phyloP scores from a whole-genome alignment of 1,140 invertebrate genomes.

The Pantala flavescens region DNA sequence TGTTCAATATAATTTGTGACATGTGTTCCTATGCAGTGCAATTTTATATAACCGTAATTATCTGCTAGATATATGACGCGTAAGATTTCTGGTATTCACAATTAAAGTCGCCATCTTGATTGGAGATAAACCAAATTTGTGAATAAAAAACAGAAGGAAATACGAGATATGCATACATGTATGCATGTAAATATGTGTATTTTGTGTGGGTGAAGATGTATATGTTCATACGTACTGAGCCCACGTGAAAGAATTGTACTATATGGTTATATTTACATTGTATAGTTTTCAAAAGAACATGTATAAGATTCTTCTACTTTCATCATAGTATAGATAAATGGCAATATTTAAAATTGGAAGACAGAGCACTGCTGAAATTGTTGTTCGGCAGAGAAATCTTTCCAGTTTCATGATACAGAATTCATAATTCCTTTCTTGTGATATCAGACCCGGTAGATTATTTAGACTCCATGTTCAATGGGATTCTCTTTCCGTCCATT shows the following conservation, averaged over 20 bases:
- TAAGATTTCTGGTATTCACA: neutral
- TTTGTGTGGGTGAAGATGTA: too few species aligned
- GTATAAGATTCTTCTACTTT: neutral
- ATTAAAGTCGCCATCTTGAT: neutral
- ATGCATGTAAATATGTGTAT: too few species aligned
- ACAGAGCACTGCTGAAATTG: too few species aligned
- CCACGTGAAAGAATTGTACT: too few species aligned
- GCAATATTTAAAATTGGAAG: too few species aligned
- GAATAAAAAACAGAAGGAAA: neutral
- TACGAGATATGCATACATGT: too few species aligned
- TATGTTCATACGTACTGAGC: too few species aligned
- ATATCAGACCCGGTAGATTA: neutral
- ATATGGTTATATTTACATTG: neutral
- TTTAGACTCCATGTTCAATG: neutral
- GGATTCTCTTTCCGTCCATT: neutral
- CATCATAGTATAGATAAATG: too few species aligned
- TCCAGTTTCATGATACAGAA: neutral
- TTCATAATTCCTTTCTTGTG: neutral
- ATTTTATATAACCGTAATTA: conserved; percentile 1
- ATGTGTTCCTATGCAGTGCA: conserved; percentile 5
- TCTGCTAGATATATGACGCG: neutral
- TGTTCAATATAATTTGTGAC: neutral
- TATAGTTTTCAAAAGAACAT: neutral
- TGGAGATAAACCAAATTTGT: neutral
- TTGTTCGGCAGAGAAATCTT: too few species aligned